phyloP scores from a whole-genome alignment of 2,888 invertebrate genomes.

The Eristalinus aeneus region DNA sequence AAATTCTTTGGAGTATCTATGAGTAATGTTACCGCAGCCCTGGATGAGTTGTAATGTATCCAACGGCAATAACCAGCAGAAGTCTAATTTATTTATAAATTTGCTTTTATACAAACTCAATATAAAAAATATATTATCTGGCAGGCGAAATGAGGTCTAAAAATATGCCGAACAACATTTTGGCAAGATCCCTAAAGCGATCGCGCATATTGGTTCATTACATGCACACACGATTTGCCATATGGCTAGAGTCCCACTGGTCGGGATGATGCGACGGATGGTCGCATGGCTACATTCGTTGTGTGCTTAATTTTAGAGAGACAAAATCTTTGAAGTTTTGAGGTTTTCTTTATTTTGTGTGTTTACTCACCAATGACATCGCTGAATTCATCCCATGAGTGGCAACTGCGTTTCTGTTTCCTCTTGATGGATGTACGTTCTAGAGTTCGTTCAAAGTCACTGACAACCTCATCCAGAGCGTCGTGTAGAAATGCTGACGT shows the following conservation, averaged over 20 bases:
- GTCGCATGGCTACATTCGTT: conserved; percentile 30
- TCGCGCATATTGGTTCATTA: neutral
- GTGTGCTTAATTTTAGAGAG: conserved; percentile 38
- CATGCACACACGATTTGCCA: conserved; percentile 26
- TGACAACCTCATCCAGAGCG: conserved; percentile 84
- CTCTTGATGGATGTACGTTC: conserved; percentile 82
- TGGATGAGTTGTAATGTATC: neutral
- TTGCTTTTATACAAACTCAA: conserved; percentile 10
- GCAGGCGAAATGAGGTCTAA: conserved; percentile 31
- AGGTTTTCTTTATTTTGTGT: neutral
- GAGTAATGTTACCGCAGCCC: neutral
- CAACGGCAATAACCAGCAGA: neutral
- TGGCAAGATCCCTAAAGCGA: conserved; percentile 38
- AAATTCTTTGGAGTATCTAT: neutral
- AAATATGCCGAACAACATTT: conserved; percentile 29
- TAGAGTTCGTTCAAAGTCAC: conserved; percentile 87
- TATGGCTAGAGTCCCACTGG: conserved; percentile 20
- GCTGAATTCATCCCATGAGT: conserved; percentile 74
- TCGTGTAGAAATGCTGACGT: conserved; percentile 80
- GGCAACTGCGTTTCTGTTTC: conserved; percentile 73
- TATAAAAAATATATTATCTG: conserved; percentile 31
- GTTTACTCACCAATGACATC: conserved; percentile 76
- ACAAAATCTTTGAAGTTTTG: conserved; percentile 36
- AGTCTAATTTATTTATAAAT: neutral
- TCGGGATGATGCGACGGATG: conserved; percentile 6